Conservation (phyloP, 2,888 invertebrate species). For the Dorcus hopei region DNA sequence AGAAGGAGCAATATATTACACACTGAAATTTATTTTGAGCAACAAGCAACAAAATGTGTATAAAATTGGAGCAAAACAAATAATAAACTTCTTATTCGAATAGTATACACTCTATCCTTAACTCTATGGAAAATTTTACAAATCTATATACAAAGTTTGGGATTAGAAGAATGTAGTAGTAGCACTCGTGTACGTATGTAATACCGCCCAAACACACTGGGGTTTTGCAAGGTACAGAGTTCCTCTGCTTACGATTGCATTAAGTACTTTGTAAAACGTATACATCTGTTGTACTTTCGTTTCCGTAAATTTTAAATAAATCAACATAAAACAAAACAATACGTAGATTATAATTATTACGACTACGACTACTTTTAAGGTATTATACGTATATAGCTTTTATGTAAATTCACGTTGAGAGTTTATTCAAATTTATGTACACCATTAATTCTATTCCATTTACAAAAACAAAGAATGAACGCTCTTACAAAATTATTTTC, state of each 20-base stretch:
- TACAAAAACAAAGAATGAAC: constrained; percentile 2
- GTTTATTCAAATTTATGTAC: constrained; percentile 29
- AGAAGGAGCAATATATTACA: constrained; percentile 44
- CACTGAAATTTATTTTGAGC: constrained; percentile 49
- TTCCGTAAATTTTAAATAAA: constrained; percentile 27
- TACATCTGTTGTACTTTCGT: constrained; percentile 50
- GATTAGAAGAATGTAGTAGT: constrained; percentile 28
- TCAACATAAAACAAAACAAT: constrained; percentile 20
- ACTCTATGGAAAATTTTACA: constrained; percentile 48
- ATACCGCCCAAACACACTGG: constrained; percentile 46
- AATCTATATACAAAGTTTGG: constrained; percentile 38
- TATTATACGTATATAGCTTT: constrained; percentile 40
- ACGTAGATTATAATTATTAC: constrained; percentile 21
- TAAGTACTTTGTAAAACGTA: constrained; percentile 43
- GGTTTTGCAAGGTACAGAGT: constrained; percentile 44
- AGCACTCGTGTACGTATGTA: neutral
- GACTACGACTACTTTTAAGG: constrained; percentile 30
- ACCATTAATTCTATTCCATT: constrained; percentile 9
- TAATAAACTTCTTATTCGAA: constrained; percentile 33
- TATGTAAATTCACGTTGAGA: constrained; percentile 47
- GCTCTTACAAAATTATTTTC: constrained; percentile 18
- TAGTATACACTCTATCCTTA: constrained; percentile 52
- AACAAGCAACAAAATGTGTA: constrained; percentile 50
- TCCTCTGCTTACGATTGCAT: constrained; percentile 31
- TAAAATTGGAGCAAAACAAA: constrained; percentile 37